phyloP scores from a whole-genome alignment of 2,113 vertebrate species.

The Uropsilus gracilis region DNA sequence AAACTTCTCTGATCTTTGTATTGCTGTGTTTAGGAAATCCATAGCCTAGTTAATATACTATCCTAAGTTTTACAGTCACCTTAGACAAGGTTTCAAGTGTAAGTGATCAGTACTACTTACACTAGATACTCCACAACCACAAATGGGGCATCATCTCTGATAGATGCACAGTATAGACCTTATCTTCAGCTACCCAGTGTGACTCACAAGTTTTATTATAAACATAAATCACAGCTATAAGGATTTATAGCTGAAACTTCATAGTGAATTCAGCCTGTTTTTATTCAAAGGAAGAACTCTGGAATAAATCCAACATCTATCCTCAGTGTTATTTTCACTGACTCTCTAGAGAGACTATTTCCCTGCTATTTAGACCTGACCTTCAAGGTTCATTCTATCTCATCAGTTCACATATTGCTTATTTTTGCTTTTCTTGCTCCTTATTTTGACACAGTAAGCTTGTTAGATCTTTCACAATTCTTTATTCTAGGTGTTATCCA shows the following conservation, averaged over 20 bases:
- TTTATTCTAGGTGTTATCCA: background rate
- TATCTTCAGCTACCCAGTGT: background rate
- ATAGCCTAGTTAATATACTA: background rate
- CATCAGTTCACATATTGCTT: background rate
- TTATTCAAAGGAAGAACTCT: background rate
- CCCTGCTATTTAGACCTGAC: background rate
- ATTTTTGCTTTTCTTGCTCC: background rate
- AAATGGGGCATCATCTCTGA: background rate
- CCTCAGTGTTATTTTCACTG: background rate
- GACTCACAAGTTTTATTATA: background rate
- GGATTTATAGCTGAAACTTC: background rate
- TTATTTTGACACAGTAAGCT: background rate
- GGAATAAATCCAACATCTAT: background rate
- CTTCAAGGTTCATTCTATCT: constrained; percentile 26
- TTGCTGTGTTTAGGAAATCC: background rate
- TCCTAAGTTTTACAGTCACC: background rate
- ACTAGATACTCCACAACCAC: background rate
- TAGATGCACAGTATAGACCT: background rate
- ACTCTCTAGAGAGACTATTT: background rate
- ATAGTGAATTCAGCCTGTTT: background rate
- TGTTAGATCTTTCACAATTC: background rate
- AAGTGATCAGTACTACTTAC: background rate
- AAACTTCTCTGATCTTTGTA: background rate
- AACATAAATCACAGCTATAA: background rate
- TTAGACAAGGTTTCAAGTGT: background rate